Evolutionary conservation across 1,140 invertebrate genomes (phyloP), one percentile per base, ranked within the genome.

Genomic region (Dufourea novaeangliae): DNA sequence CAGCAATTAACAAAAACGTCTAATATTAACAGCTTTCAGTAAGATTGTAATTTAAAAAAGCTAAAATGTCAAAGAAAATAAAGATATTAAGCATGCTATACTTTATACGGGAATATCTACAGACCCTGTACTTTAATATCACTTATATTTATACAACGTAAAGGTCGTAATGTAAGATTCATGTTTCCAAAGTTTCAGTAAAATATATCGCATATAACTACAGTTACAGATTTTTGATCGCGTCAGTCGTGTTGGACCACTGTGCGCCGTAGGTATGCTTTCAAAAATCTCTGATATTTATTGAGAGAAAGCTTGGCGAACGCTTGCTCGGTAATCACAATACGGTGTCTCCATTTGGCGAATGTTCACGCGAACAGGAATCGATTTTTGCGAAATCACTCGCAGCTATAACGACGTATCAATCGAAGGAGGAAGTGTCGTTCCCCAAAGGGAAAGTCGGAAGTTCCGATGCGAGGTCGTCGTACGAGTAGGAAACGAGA

Each of bases 381-480:
- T 22, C 39, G 44, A 67, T 77, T 63, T 82, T 82, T 78, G 54
- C 34, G 17, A 61, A 82, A 78, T 73, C 25, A 20, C 44, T 34
- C 44, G 29, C 59, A 52, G n/a, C 39, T 64, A 27, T n/a, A 44
- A 44, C 41, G 39, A 56, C 34, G 62, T 73, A 39, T 67, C 46
- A 59, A 78, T 78, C 63, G 79, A 44, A 68, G 54, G 11, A 80
- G 82, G 83, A 85, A 84, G 64, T 84, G 69, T 84, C 82, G 84
- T 85, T 84, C 80, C 32, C 54, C 64, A 22, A 57, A 57, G 71
- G 78, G 82, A 85, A 85, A 85, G 84, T 63, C 84, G 84, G 84
- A 85, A 85, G 82, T 73, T 81, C 11, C 57, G 69, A 44, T 29
- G 62, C 32, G 73, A 83, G 73, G 78, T 82, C 75, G 78, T 82